Base-by-base conservation (phyloP, 2,113 vertebrate species). In the Pedionomus torquatus region DNA sequence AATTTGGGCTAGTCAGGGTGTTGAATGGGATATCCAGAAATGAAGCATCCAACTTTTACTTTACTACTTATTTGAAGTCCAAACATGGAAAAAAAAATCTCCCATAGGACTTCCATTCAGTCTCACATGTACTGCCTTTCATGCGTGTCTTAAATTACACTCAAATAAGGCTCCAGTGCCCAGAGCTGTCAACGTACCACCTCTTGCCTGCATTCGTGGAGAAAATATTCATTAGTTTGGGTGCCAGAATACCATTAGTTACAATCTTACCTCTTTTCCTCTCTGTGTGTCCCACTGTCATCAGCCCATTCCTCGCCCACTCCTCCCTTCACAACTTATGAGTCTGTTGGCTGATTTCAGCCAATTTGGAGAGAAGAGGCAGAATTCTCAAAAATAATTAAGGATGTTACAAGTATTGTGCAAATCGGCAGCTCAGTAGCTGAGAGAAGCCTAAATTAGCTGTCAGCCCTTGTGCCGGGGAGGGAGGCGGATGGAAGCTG, bases 171-270 rank as follows among this genome's bases (percentile, higher is more conserved):
- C n/a, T 94, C 44, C 57, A 86, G 43, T 81, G 78, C 57, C 58
- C 41, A 94, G 55, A 93, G 49, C 77, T 94, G 80, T 85, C 92
- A 93, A 14, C 0, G 0, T 89, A 43, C 65, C 14, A 9, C 41
- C 2, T 4, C 35, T 41, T 93, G 51, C 64, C 41, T 78, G 39
- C 6, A 2, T 55, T 48, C 76, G 9, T 17, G 17, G 41, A 77
- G 75, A 87, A 87, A 89, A 48, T 86, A 76, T 18, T 77, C 25
- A 17, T 54, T 74, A 13, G 31, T 63, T 30, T 86, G 51, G 15
- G 37, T 89, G 49, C 57, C 89, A 97, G 89, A 81, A 90, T 65
- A 51, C 37, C 48, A 41, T 92, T 95, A 85, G 55, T 88, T 95
- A 92, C 92, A 87, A 63, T 78, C 82, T 89, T 91, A 35, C 39